Evolutionary conservation across 2,113 vertebrate genomes (phyloP), one percentile per base, ranked within the genome.

Genomic region (Machaerirhynchus nigripectus): DNA sequence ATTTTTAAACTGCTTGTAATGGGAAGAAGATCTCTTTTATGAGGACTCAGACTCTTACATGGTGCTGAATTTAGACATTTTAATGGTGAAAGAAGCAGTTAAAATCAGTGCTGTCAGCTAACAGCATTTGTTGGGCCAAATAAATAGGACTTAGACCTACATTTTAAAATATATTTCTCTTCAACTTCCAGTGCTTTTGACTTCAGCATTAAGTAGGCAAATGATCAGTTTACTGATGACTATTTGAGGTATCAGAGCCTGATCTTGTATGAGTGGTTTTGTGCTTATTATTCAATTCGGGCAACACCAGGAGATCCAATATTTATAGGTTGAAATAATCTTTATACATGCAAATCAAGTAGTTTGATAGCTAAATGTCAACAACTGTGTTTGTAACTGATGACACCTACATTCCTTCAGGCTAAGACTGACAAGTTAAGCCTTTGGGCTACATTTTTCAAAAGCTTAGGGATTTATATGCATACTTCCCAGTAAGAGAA

Each of bases 311-410:
- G 13, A 87, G 50, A 84, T 86, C 14, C 63, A 67, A n/a, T 83
- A 88, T 84, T 90, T 88, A 60, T 47, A 81, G 22, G 33, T 20
- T 63, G 81, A 83, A 92, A 78, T 56, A 70, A 40, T 86, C 75
- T 90, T 94, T 71, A 59, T 52, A 64, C 20, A 93, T 88, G 68
- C 52, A 92, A 95, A 96, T 91, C 33, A 68, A 68, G n/a, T 24
- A 33, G 63, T 79, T 91, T 91, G 74, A 85, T 73, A 94, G 44
- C 47, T 85, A 84, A 81, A 81, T 77, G 44, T n/a, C 44, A 96
- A 47, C 37, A 80, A 67, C 28, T 78, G 22, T 91, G 67, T 80
- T 84, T 96, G 67, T 39, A 85, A 37, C 35, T 59, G 75, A 77
- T 90, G 87, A 86, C 53, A 88, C 55, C 63, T 60, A 65, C 39